phyloP scores from a whole-genome alignment of 2,113 vertebrate species.

The Stomatorhinus ivindoensis region DNA sequence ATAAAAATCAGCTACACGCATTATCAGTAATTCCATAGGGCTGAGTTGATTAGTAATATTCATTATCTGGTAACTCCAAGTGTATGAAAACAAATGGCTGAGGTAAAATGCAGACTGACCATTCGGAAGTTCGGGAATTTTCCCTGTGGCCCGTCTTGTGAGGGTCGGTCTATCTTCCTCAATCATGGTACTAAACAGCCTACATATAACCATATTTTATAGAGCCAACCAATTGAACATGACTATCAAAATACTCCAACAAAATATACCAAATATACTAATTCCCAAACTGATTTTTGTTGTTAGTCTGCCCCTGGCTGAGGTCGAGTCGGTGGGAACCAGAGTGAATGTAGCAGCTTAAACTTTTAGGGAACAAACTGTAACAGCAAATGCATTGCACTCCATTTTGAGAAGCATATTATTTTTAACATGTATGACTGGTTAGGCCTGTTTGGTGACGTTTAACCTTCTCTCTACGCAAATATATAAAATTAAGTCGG shows the following conservation, averaged over 20 bases:
- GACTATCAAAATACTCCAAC: not conserved
- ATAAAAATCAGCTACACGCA: not conserved
- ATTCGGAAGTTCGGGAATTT: not conserved
- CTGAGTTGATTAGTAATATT: not conserved
- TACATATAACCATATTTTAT: not conserved
- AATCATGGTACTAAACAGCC: not conserved
- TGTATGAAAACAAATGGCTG: not conserved
- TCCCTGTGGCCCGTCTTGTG: not conserved
- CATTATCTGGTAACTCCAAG: not conserved
- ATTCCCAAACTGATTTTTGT: not conserved
- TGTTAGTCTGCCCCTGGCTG: not conserved
- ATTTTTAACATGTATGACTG: not conserved
- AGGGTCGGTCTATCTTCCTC: not conserved
- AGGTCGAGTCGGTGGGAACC: not conserved
- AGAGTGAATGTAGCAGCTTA: not conserved
- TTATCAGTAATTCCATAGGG: not conserved
- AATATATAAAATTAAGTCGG: not conserved
- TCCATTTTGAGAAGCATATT: not conserved
- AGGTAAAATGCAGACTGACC: not conserved
- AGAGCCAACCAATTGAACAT: not conserved
- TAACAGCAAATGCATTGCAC: not conserved
- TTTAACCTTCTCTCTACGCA: not conserved
- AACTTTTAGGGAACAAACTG: not conserved
- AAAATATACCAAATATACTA: not conserved
- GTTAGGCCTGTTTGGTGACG: not conserved